Evolutionary conservation across 2,113 vertebrate species (phyloP), one percentile per base, ranked within the genome.

Genomic region (Gobio gobio): DNA sequence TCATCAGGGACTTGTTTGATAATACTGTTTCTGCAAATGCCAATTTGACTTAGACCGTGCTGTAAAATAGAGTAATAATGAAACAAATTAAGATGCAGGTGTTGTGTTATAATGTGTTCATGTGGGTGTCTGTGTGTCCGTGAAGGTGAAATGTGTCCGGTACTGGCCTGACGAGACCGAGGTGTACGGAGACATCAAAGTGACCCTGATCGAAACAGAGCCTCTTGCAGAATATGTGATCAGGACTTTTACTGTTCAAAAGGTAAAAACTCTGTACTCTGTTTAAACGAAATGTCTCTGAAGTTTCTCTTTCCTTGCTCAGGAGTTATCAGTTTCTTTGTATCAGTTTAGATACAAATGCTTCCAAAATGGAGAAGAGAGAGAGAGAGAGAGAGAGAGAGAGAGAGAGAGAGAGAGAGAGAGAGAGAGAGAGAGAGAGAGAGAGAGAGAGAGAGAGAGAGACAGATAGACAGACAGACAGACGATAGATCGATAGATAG

Each of bases 101-200:
- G 59, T 74, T 29, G 13, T 82, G 49, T 47, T n/a, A 43, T n/a
- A 49, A 43, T 49, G 72, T 33, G 33, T 86, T 24, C 54, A 36
- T 61, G 74, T 86, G 45, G 8, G 18, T n/a, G 20, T 68, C 33
- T 79, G 1, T 0, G 10, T 88, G 3, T 90, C 20, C 72, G 10
- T 61, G 1, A 92, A 99, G 97, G 98, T 99, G 66, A 99, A 99
- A 88, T 99, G 98, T 90, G 97, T 98, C 82, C 94, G 97, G 0
- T 99, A 99, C 92, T 99, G 98, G 98, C 98, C 98, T 0, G 98
- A 99, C 81, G 98, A 99, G 91, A 98, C 96, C 0, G 97, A 99
- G 64, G 95, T 99, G 68, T 99, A 99, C 0, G 98, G 98, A 54
- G 98, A 99, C 86, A 96, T 99, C 92, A 99, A 99, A 92, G 98